Conservation (phyloP, 2,113 vertebrate species). For the Poicephalus meyeri region DNA sequence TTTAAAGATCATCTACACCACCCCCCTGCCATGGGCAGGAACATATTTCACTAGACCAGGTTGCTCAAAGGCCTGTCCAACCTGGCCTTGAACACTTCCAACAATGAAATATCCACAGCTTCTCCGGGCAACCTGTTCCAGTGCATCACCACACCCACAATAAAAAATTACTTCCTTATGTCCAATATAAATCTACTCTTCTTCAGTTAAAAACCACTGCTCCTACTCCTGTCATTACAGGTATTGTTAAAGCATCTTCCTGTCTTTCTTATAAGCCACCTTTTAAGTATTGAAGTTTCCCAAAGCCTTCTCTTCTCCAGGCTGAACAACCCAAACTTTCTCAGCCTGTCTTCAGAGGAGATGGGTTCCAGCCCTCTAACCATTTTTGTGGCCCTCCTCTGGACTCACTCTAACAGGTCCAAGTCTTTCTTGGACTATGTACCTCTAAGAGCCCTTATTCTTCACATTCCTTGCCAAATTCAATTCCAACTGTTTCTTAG, state of each 20-base stretch:
- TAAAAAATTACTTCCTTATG: not conserved
- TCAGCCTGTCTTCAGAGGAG: not conserved
- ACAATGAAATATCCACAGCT: not conserved
- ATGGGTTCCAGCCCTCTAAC: not conserved
- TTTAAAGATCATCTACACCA: not conserved
- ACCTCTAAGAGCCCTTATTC: not conserved
- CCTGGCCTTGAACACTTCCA: not conserved
- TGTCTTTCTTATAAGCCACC: not conserved
- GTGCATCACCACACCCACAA: fast-evolving
- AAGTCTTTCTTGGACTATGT: not conserved
- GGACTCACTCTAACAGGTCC: not conserved
- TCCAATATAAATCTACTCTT: not conserved
- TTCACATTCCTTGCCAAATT: not conserved
- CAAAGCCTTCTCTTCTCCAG: not conserved
- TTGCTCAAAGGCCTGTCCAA: not conserved
- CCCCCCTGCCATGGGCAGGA: fast-evolving
- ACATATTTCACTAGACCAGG: not conserved
- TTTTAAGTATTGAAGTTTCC: not conserved
- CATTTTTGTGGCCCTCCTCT: not conserved
- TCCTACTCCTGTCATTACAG: not conserved
- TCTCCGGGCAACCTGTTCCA: not conserved
- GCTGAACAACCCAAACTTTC: not conserved
- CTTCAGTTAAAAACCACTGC: not conserved
- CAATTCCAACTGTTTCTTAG: not conserved
- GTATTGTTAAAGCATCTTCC: fast-evolving